Conservation (phyloP, 2,888 invertebrate species). For the Nudaria mundana region DNA sequence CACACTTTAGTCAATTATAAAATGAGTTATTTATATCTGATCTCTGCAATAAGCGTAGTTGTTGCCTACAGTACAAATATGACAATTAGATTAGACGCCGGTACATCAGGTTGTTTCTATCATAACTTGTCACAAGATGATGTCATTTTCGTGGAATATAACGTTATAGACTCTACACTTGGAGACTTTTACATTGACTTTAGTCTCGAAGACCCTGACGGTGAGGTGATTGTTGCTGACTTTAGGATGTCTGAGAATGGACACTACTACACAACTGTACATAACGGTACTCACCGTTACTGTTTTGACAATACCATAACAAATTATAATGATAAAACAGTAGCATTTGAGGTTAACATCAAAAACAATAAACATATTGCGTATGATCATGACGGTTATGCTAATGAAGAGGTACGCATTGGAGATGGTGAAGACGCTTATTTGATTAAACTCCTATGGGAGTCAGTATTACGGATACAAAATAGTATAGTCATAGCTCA, state of each 20-base stretch:
- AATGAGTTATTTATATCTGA: slow-evolving; percentile 1
- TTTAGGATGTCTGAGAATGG: slow-evolving; percentile 2
- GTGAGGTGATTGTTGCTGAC: slow-evolving; percentile 3
- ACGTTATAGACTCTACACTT: slow-evolving; percentile 1
- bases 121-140: not conserved
- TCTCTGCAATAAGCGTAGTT: not conserved
- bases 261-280: not conserved
- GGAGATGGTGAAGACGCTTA: not conserved
- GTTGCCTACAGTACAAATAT: not conserved
- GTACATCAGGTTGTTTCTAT: slow-evolving; percentile 2
- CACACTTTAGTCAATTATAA: not conserved
- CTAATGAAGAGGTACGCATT: not conserved
- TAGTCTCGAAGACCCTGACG: not conserved
- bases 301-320: slow-evolving; percentile 6
- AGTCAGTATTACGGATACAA: not conserved
- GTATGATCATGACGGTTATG: not conserved
- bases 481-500: not conserved
- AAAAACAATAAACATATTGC: not conserved
- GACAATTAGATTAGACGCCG: not conserved
- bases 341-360: not conserved
- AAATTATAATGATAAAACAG: not conserved
- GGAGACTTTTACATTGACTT: slow-evolving; percentile 3
- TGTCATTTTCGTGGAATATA: slow-evolving; percentile 2
- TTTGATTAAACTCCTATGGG: not conserved
- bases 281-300: not conserved